Base-by-base conservation (phyloP, 2,888 invertebrate genomes). In the Crocallis elinguaria region DNA sequence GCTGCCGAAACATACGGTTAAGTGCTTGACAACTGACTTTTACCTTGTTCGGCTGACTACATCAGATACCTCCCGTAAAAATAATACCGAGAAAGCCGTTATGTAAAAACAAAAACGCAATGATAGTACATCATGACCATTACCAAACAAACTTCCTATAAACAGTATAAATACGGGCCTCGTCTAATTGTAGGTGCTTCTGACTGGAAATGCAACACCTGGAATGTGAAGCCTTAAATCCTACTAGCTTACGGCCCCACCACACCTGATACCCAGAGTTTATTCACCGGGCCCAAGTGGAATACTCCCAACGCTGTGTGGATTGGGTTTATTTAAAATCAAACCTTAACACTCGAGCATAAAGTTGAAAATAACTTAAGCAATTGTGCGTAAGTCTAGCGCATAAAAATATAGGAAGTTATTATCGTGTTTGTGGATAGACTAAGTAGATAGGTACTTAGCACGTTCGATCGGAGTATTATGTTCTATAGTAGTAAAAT, bases 221-320 rank as follows among this genome's bases (percentile, higher is more conserved):
- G 68, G 64, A 71, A 74, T 68, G 66, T 50, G 73, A 73, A 71
- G 71, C 71, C 68, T 71, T 75, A 77, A 75, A 77, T 77, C 71
- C 71, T 46, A 62, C 66, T 55, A 73, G 71, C 75, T 77, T 71
- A 75, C 64, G 67, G 70, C 67, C 64, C 61, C 57, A 68, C 67
- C 65, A 58, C 79, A 77, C 69, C 71, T 71, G 75, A 73, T 75
- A 71, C 71, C 57, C 48, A 19, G 41, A 71, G 65, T 71, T 66
- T 69, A 75, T 74, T 72, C 55, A 55, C 49, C 17, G 58, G 53
- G 48, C 51, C 30, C 37, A 21, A 42, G 41, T 53, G 11, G 29
- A 43, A 57, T 35, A 54, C 37, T 48, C 53, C 29, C 33, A 27
- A 46, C 16, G 4, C n/a, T 7, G 17, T 11, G 32, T 30, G 48